A percentile compares a stretch with the other conserved stretches of the same genome.
phyloP scores from a whole-genome alignment of 2,888 invertebrate species.

The Smittia aterrima region DNA sequence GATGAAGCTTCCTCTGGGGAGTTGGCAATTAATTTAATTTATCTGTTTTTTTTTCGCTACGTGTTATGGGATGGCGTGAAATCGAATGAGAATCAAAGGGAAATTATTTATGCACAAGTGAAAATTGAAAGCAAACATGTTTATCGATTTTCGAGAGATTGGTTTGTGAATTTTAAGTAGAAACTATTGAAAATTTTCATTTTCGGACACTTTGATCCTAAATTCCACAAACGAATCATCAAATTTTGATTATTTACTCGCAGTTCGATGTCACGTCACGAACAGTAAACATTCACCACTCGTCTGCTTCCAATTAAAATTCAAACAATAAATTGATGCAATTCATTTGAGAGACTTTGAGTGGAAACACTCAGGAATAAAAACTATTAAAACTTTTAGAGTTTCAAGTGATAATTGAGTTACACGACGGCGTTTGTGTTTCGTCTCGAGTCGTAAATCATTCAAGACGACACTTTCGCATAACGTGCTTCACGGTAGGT shows the following conservation, averaged over 20 bases:
- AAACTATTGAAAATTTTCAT: background rate
- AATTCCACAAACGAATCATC: background rate
- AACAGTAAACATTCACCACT: conserved; percentile 3
- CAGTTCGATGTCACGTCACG: background rate
- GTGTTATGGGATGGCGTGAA: background rate
- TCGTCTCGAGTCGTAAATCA: conserved; percentile 30
- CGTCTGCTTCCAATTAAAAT: background rate
- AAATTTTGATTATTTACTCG: conserved; percentile 2
- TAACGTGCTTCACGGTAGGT: conserved; percentile 4
- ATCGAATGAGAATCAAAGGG: conserved; percentile 21
- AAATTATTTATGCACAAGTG: conserved; percentile 2
- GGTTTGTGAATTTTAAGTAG: background rate
- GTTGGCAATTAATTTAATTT: conserved; percentile 25
- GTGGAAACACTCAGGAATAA: background rate
- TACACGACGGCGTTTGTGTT: conserved; percentile 32
- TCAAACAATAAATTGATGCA: background rate
- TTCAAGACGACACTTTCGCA: background rate
- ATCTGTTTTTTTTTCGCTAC: background rate
- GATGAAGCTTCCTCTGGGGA: conserved; percentile 4
- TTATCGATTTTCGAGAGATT: background rate
- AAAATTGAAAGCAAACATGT: conserved; percentile 9
- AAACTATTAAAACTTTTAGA: background rate
- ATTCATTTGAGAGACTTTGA: background rate
- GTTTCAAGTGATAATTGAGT: conserved; percentile 33
- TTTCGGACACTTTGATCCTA: background rate